These are phyloP conservation scores for Eptesicus fuscus DNA, from an alignment of 2,113 vertebrate species.

Conservation along the genomic window DNA sequence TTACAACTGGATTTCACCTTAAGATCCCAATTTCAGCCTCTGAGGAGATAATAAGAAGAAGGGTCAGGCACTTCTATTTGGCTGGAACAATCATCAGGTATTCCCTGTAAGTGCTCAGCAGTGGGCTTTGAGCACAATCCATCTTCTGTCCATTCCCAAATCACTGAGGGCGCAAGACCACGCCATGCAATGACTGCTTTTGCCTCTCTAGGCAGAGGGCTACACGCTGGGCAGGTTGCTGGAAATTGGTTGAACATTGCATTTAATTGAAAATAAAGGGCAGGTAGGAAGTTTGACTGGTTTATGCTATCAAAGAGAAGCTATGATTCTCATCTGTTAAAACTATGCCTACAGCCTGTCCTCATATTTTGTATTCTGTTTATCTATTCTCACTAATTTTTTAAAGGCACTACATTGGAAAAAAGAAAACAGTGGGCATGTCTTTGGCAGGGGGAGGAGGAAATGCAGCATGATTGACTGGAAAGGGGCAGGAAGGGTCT, in stretches of 20 bases:
- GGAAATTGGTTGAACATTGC: neutral
- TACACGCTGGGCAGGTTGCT: neutral
- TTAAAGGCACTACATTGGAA: neutral
- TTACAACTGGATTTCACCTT: constrained; percentile 1
- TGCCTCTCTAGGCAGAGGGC: neutral
- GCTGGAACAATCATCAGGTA: neutral
- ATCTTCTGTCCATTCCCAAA: neutral
- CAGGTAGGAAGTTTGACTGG: neutral
- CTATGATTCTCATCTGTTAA: neutral
- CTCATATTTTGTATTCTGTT: neutral
- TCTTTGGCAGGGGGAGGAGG: neutral
- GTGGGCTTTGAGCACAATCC: neutral
- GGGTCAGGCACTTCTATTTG: neutral
- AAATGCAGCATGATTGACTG: neutral
- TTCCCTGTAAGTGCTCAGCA: neutral
- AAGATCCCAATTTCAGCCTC: constrained; percentile 1
- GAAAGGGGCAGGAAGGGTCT: neutral
- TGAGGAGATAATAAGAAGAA: neutral
- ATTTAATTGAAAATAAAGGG: neutral
- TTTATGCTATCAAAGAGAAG: neutral
- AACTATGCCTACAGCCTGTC: neutral
- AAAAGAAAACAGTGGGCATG: neutral
- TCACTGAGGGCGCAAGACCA: neutral
- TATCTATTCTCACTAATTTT: neutral
- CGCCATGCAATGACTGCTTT: neutral